Evolutionary conservation across 2,888 invertebrate genomes (phyloP), one percentile per base, ranked within the genome.

Genomic region (Panzeria rudis): DNA sequence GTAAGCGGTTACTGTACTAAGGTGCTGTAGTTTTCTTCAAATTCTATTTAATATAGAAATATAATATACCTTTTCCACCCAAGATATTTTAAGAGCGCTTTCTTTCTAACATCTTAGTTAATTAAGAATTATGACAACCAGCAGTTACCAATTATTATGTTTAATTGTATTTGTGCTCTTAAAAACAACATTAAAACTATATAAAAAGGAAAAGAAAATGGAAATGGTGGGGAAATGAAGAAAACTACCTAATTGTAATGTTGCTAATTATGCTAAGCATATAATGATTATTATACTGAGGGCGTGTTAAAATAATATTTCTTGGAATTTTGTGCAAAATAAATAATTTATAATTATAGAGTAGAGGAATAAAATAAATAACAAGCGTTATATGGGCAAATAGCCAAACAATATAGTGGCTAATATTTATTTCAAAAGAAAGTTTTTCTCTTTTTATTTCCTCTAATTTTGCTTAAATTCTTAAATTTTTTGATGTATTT

Each of bases 161-260:
- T 17, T 15, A 25, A 54, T 38, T 29, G 17, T 11, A 59, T 44
- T 20, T 44, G 2, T 17, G 17, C 29, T 29, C 0, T 41, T 41
- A 41, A 11, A 29, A 23, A 29, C 41, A 41, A 2, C 23, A 15
- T 17, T 20, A 5, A n/a, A 44, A n/a, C 6, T 44, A 44, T 11
- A 3, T 6, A 35, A 20, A 32, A 47, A 59, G 23, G 0, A 23
- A 32, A 47, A 72, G 8, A 13, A 47, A 47, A 61, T 23, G 47
- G 15, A 13, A 61, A 72, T 35, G 29, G 20, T 9, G 15, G 29
- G 17, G n/a, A 56, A 59, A 59, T 72, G 44, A 13, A 32, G 23
- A 15, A 44, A 29, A 32, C 3, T 20, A 20, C n/a, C 20, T 44
- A 29, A 44, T 56, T 38, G 38, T 13, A 11, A 7, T 15, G 50